Evolutionary conservation across 2,797 vertebrate genomes (phyloP), one percentile per base, ranked within the genome.

Genomic region (Rhinella marina): DNA sequence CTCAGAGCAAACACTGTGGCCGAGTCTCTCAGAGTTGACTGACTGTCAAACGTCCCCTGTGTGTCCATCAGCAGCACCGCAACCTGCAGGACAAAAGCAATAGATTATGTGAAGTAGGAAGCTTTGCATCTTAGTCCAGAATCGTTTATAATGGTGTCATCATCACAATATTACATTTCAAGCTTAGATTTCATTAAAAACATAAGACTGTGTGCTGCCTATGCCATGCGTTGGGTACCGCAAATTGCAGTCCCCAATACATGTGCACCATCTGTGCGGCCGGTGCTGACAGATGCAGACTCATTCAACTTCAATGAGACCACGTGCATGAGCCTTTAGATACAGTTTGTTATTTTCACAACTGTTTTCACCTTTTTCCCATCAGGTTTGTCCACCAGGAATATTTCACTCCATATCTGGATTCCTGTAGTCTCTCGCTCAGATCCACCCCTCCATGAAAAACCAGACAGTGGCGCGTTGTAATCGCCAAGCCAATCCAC

Each of bases 1-100:
- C 98, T 99, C 84, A 99, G 96, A 8, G 98, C 98, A 88, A 99
- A 99, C 64, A 99, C 98, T 0, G 98, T 99, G 92, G 98, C 98
- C 0, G 98, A 99, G 90, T 99, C 98, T 92, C 98, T 93, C 87
- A 99, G 94, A 17, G 98, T 99, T 11, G 98, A 99, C 92, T 99
- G 98, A 93, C 98, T 99, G 93, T 99, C 98, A 17, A 99, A 99
- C 32, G 98, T 99, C 25, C 98, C 98, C 91, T 99, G 98, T 0
- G 98, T 99, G 94, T 99, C 98, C 98, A 99, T 99, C 52, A 99
- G 93, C 91, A 99, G 84, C 72, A 99, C 98, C 0, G 98, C 98
- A 0, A 99, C 97, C 98, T 99, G 93, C 0, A 85, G 73, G 66
- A 81, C 6, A 81, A 62, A 82, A 4, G 61, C 14, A 41, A 75